Base-by-base conservation (phyloP, 1,140 invertebrate genomes). In the Drosophila jambulina region DNA sequence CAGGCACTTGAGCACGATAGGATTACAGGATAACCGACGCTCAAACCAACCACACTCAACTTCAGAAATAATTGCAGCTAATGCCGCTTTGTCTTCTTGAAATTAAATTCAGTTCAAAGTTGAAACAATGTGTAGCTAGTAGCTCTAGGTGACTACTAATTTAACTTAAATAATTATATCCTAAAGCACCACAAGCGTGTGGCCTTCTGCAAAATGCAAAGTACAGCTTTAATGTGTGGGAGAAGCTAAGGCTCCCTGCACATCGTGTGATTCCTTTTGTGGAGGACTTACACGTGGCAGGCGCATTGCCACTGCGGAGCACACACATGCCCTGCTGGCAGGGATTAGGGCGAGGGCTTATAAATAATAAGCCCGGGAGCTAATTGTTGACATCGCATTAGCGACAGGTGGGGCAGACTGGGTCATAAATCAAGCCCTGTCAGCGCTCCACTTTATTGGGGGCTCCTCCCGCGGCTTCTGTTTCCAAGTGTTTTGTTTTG, bases 381-480 rank as follows among this genome's bases (percentile, higher is more conserved):
- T 80, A 86, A 86, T 82, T 86, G 82, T 79, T 86, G 78, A 86
- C 78, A 86, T 25, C 75, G 78, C 75, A 86, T 82, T 82, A 86
- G 65, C 34, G 34, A 12, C 56, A 59, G 45, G 43, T 54, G 45
- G 23, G 49, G 32, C 19, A 57, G 23, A 46, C 45, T 42, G 68
- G 78, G 62, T 76, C 79, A 86, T 86, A 86, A 86, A 86, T 86
- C 78, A 86, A 69, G 51, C 46, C 62, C 56, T 82, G 83, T 82
- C 82, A 68, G 36, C 46, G 53, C 46, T 62, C 40, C 51, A 29
- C 46, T 63, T 81, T 80, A 86, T 60, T 71, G 82, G 57, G 54
- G 45, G 17, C 32, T 32, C 40, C 56, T 29, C 42, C 43, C 45
- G 19, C 23, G 40, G 23, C 59, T 75, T 40, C 46, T 34, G 48